phyloP scores from a whole-genome alignment of 1,140 invertebrate species.

The Agraylea sexmaculata region DNA sequence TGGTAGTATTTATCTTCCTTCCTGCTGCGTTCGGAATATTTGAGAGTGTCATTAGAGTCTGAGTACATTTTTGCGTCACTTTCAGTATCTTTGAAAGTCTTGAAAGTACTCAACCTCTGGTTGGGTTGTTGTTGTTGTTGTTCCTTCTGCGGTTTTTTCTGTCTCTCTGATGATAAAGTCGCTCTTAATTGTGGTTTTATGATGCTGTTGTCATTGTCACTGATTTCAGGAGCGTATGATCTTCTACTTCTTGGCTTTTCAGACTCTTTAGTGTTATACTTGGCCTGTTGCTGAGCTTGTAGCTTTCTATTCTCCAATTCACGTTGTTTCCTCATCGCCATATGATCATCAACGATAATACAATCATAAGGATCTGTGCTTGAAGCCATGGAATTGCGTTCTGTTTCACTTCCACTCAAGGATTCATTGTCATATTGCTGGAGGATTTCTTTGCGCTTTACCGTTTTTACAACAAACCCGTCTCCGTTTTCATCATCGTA shows the following conservation, averaged over 20 bases:
- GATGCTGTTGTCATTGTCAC: constrained; percentile 24
- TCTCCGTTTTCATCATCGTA: constrained; percentile 47
- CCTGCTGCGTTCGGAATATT: constrained; percentile 35
- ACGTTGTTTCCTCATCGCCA: constrained; percentile 46
- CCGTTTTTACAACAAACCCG: constrained; percentile 52
- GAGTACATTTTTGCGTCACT: constrained; percentile 41
- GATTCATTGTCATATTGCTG: constrained; percentile 54
- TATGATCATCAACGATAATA: constrained; percentile 61
- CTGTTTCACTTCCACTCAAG: constrained; percentile 38
- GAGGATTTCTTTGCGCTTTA: constrained; percentile 54
- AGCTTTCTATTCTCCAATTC: constrained; percentile 38
- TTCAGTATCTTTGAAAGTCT: constrained; percentile 40
- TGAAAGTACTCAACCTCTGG: constrained; percentile 29
- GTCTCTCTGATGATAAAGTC: constrained; percentile 32
- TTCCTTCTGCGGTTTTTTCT: constrained; percentile 31
- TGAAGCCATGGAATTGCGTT: constrained; percentile 47
- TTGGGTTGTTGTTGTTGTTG: constrained; percentile 14
- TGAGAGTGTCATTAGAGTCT: constrained; percentile 37
- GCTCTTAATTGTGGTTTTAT: constrained; percentile 37
- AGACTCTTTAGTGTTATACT: constrained; percentile 22
- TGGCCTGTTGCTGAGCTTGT: constrained; percentile 27
- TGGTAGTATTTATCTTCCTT: constrained; percentile 42
- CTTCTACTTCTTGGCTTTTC: constrained; percentile 15
- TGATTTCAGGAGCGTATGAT: constrained; percentile 17
- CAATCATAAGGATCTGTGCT: constrained; percentile 60